Evolutionary conservation across 2,888 invertebrate genomes (phyloP).

Genomic region (Monochamus alternatus): DNA sequence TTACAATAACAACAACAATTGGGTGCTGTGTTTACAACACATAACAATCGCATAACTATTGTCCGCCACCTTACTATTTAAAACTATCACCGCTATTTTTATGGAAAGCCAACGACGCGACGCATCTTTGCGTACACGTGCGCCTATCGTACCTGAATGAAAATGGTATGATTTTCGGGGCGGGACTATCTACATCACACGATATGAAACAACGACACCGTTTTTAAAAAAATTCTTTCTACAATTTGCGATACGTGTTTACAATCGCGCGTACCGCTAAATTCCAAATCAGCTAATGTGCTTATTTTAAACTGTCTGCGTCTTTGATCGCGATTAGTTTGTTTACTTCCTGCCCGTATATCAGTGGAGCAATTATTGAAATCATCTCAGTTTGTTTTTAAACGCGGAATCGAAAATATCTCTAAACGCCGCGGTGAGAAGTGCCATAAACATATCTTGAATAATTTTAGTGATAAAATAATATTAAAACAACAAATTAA

Average conservation of each 20-base stretch:
- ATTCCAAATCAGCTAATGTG: slow-evolving; percentile 9
- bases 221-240: background rate
- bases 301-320: slow-evolving; percentile 5
- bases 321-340: slow-evolving; percentile 19
- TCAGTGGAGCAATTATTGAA: slow-evolving; percentile 4
- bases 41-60: too few species aligned
- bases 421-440: background rate
- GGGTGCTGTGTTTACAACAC: too few species aligned
- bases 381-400: slow-evolving; percentile 28
- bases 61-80: background rate
- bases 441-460: background rate
- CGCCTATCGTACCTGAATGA: background rate
- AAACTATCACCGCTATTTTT: background rate
- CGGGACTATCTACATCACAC: slow-evolving; percentile 39
- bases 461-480: background rate
- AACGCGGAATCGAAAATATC: background rate
- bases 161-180: slow-evolving; percentile 45
- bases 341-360: slow-evolving; percentile 25
- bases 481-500: background rate
- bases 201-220: slow-evolving; percentile 10
- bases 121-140: background rate
- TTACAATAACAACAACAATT: too few species aligned
- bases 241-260: background rate
- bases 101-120: background rate
- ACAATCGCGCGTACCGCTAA: slow-evolving; percentile 9